Evolutionary conservation across 2,797 vertebrate genomes (phyloP).

Genomic region (Ctenopoma multispine): DNA sequence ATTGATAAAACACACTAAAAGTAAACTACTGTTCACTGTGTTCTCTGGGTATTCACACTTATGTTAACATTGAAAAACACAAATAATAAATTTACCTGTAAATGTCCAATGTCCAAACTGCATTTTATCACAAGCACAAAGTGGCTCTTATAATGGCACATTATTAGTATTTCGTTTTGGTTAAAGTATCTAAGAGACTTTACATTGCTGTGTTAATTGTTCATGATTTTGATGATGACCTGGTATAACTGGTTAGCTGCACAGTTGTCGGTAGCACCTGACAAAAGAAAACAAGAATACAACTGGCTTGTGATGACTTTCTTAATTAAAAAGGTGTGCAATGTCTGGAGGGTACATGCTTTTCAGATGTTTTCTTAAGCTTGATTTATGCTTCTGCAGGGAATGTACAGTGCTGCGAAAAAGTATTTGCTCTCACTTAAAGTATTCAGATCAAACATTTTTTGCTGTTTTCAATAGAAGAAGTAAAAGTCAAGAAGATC

Average conservation of each 20-base stretch:
- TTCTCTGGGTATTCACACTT: not conserved
- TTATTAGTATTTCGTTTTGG: not conserved
- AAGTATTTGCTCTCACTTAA: too few relatives aligned
- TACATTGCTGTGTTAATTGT: not conserved
- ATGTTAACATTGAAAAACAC: not conserved
- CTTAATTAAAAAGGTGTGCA: too few relatives aligned
- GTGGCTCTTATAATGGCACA: not conserved
- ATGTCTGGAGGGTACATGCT: too few relatives aligned
- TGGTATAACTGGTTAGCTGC: constrained; percentile 12
- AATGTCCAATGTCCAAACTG: not conserved
- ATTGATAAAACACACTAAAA: constrained; percentile 12
- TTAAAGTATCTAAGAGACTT: not conserved
- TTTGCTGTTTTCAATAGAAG: too few relatives aligned
- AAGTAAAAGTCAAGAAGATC: too few relatives aligned
- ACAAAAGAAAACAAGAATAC: constrained; percentile 2
- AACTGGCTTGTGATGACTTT: too few relatives aligned
- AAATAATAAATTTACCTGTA: not conserved
- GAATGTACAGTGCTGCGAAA: too few relatives aligned
- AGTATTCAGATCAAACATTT: too few relatives aligned
- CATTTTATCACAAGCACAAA: not conserved
- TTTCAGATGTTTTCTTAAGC: too few relatives aligned
- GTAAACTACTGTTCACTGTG: not conserved
- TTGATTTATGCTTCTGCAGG: too few relatives aligned
- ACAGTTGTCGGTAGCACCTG: not conserved
- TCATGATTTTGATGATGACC: not conserved